Base-by-base conservation (phyloP, 2,113 vertebrate genomes). In the Brachirus orientalis region DNA sequence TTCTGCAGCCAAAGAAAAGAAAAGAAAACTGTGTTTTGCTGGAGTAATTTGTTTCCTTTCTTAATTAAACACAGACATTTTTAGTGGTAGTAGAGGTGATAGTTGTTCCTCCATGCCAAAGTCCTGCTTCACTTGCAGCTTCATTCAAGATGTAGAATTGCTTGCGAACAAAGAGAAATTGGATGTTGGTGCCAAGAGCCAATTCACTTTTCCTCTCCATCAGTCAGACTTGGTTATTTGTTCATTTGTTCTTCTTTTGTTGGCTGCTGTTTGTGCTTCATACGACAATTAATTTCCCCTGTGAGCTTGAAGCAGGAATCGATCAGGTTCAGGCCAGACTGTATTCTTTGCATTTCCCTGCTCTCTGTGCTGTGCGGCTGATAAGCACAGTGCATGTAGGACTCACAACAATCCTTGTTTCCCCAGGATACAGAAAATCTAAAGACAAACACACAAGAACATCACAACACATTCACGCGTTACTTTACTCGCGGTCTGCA, bases 271-370 rank as follows among this genome's bases (percentile, higher is more conserved):
- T 86, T 90, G 72, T 61, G 83, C 70, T 88, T 86, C 74, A 83
- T 77, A 82, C 56, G 46, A 75, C 84, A 80, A 86, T 84, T 84
- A 68, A 91, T 91, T 90, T 89, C 86, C 88, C 84, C 71, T 46
- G 86, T 75, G 85, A 89, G 86, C 69, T 67, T 69, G 67, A 70
- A 80, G 61, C 68, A 69, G 37, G 71, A 78, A 91, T 90, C 78
- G 85, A 91, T 91, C 84, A 64, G 71, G 59, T 65, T 80, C 7
- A 28, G 75, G 67, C 50, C 68, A 69, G 67, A 57, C 43, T 71
- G 57, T 59, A 6, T 35, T 50, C 52, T 83, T 75, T 83, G 66
- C 70, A 77, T 79, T 71, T 72, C 64, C 54, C 44, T n/a, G 8
- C 41, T 40, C 65, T 46, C 18, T 45, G 16, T 19, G 43, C 53